Evolutionary conservation across 2,113 vertebrate genomes (phyloP), one percentile per base, ranked within the genome.

Genomic region (Oplegnathus fasciatus): DNA sequence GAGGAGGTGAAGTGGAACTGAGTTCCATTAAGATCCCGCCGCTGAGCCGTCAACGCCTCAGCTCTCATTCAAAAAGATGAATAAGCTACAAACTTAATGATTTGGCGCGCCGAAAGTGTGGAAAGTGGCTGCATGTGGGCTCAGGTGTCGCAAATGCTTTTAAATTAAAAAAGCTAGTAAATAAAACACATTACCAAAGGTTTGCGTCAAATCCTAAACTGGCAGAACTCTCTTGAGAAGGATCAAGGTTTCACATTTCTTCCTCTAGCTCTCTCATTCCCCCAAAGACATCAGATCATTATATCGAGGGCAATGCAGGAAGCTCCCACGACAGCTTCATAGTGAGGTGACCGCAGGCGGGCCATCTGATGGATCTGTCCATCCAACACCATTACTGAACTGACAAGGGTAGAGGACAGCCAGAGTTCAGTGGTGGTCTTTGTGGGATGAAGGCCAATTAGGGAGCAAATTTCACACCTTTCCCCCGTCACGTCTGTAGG

Each of bases 371-470:
- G 67, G 79, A 84, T 81, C 26, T 52, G 34, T 85, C 73, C 60
- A 17, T 72, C 34, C 17, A n/a, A 20, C 61, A 42, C 37, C 20
- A 22, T 34, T 62, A 78, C 50, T 26, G 46, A 28, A 50, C 30
- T 44, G 82, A 78, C 61, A 46, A 70, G 71, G 75, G 60, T 17
- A 65, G 54, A 61, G 76, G 71, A 64, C 81, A 81, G 78, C 28
- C 20, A 30, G 40, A 50, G 64, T 70, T 64, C 42, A 24, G 34
- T 24, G 30, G 61, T 6, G 37, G 50, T 54, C 40, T 44, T 82
- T 65, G 34, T 78, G 72, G 40, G 72, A 90, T 42, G 69, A 75
- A 75, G 52, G 65, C 86, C 86, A 91, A 91, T 91, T 92, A 91
- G 37, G 52, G 70, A 83, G 64, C 74, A 68, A 55, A 83, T 83